A percentile compares a stretch with the other conserved stretches of the same genome.
Conservation (phyloP, 2,113 vertebrate species). For the Melanostigma gelatinosum region DNA sequence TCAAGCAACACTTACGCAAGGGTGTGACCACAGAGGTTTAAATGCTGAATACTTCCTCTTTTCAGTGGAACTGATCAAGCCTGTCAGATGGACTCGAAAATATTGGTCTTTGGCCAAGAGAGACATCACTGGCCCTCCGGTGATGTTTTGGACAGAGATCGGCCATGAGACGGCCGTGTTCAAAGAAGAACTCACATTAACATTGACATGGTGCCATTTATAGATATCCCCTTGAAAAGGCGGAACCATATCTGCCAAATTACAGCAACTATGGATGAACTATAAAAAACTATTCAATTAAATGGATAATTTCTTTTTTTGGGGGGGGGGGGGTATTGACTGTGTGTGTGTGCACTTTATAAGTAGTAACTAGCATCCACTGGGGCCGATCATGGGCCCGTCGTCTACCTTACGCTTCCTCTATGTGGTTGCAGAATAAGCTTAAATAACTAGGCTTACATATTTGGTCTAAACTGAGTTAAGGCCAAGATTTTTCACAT, state of each 20-base stretch:
- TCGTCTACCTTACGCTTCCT: not conserved
- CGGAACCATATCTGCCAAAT: not conserved
- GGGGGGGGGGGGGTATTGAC: too few species aligned
- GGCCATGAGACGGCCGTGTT: not conserved
- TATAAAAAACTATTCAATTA: not conserved
- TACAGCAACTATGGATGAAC: not conserved
- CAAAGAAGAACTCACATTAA: not conserved
- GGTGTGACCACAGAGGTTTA: slow-evolving; percentile 10
- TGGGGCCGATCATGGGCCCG: too few species aligned
- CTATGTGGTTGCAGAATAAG: not conserved
- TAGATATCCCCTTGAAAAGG: not conserved
- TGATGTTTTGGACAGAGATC: not conserved
- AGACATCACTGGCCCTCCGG: not conserved
- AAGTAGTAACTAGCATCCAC: too few species aligned
- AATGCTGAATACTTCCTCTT: not conserved
- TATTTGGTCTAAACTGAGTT: not conserved
- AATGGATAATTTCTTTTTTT: not conserved
- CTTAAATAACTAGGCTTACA: not conserved
- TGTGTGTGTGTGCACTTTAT: too few species aligned
- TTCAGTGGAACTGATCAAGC: not conserved
- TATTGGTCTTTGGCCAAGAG: not conserved
- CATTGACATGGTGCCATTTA: not conserved
- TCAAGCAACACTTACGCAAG: not conserved
- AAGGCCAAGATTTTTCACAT: not conserved
- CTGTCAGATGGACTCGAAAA: not conserved